Conservation (phyloP, 2,888 invertebrate species). For the Epistrophella euchroma region DNA sequence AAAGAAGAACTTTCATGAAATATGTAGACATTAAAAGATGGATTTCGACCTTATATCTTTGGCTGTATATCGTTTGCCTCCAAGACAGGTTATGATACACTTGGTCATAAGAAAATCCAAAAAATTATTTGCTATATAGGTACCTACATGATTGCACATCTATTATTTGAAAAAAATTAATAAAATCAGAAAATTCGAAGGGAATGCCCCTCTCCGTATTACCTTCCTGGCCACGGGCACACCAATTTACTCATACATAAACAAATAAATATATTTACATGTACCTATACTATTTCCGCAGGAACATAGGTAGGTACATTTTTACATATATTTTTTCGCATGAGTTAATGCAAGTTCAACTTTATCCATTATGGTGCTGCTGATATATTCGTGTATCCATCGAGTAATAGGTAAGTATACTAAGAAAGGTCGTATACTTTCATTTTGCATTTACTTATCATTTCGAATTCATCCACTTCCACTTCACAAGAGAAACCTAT, state of each 20-base stretch:
- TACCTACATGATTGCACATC: no score
- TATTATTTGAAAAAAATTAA: no score
- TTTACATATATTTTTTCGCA: conserved; percentile 25
- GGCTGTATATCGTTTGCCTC: no score
- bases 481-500: conserved; percentile 21
- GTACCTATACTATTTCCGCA: conserved; percentile 1
- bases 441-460: conserved; percentile 34
- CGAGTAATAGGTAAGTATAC: not conserved
- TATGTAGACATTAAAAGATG: no score
- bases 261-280: not conserved
- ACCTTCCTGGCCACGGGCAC: not conserved
- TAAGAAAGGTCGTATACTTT: conserved; percentile 5
- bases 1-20: no score
- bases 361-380: conserved; percentile 39
- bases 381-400: conserved; percentile 39
- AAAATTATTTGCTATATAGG: no score
- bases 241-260: not conserved
- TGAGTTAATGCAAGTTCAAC: conserved; percentile 42
- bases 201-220: not conserved
- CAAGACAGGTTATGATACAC: no score
- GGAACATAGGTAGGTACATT: conserved; percentile 6
- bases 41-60: no score
- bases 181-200: not conserved
- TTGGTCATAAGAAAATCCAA: no score
- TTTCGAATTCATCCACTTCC: conserved; percentile 39